Base-by-base conservation (phyloP, 1,140 invertebrate genomes). In the Zaprionus camerounensis region DNA sequence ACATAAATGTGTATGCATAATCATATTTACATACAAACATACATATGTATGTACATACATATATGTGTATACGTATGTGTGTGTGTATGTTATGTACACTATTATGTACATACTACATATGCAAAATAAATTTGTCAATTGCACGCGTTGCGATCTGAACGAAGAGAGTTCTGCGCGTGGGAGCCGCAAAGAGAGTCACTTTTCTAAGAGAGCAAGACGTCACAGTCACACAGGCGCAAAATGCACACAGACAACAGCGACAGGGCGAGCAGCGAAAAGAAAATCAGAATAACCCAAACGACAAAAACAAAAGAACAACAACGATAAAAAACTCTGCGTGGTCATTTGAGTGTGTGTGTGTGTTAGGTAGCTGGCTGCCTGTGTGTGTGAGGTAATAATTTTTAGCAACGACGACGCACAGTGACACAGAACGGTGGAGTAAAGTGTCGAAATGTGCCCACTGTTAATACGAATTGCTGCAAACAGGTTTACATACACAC, bases 261-360 rank as follows among this genome's bases (percentile, higher is more conserved):
- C 81, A 85, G 59, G 31, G 55, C 66, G 82, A 71, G 82, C 70
- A 71, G 82, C 70, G 72, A 70, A 82, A 83, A 75, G 67, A 78
- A 86, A 87, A 87, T 86, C 83, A 80, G 81, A 86, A 86, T 83
- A 80, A 83, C 72, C 76, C 69, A 76, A 78, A 75, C 76, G 82
- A 85, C 71, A 82, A 85, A 82, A 87, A 85, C 80, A 87, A 87
- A 87, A 74, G 62, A 85, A 66, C 76, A 87, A 69, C 83, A 74
- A 80, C 56, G 73, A 59, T 36, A 71, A 76, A 75, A 87, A 83
- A 83, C 86, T 71, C 78, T 88, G 82, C 82, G 84, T 67, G 53
- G 71, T 88, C 84, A 88, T 64, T 20, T 36, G n/a, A n/a, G 15
- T 49, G n/a, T 17, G 62, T 53, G 67, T 80, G 66, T 72, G 68